Conservation (phyloP, 2,113 vertebrate species). For the Stomatorhinus ivindoensis region DNA sequence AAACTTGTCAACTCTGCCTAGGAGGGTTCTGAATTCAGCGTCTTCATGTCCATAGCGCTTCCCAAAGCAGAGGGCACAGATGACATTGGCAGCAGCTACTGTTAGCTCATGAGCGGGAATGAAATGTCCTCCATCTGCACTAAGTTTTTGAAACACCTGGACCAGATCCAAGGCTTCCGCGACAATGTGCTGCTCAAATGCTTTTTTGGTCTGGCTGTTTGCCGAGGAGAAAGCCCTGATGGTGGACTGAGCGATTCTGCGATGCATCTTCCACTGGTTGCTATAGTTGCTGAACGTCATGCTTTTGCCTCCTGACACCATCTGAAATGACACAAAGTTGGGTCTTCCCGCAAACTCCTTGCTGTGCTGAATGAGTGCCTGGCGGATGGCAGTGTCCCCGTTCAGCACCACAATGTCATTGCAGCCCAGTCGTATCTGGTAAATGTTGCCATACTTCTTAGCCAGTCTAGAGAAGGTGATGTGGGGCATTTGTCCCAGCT, state of each 20-base stretch:
- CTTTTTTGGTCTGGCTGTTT: constrained; percentile 55
- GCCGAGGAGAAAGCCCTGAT: constrained; percentile 67
- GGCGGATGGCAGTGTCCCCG: constrained; percentile 60
- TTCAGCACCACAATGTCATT: constrained; percentile 72
- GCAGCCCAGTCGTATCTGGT: constrained; percentile 68
- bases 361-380: constrained; percentile 65
- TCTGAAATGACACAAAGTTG: constrained; percentile 69
- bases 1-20: constrained; percentile 62
- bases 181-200: constrained; percentile 65
- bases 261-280: constrained; percentile 66
- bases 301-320: constrained; percentile 71
- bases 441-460: constrained; percentile 65
- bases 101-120: constrained; percentile 59
- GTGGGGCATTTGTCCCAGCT: constrained; percentile 72
- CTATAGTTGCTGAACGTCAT: constrained; percentile 66
- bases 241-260: constrained; percentile 65
- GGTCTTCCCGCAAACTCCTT: constrained; percentile 73
- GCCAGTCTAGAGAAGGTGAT: constrained; percentile 59
- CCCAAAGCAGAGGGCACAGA: constrained; percentile 78
- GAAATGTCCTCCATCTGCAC: constrained; percentile 50
- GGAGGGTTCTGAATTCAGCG: constrained; percentile 64
- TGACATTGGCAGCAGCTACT: constrained; percentile 70
- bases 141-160: constrained; percentile 49
- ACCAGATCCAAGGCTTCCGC: constrained; percentile 67
- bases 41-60: constrained; percentile 68